A percentile compares a stretch with the other conserved stretches of the same genome.
These are phyloP conservation scores for Crossaster papposus DNA, from an alignment of 53 echinoderm and acorn worm species.

Conservation along the genomic window DNA sequence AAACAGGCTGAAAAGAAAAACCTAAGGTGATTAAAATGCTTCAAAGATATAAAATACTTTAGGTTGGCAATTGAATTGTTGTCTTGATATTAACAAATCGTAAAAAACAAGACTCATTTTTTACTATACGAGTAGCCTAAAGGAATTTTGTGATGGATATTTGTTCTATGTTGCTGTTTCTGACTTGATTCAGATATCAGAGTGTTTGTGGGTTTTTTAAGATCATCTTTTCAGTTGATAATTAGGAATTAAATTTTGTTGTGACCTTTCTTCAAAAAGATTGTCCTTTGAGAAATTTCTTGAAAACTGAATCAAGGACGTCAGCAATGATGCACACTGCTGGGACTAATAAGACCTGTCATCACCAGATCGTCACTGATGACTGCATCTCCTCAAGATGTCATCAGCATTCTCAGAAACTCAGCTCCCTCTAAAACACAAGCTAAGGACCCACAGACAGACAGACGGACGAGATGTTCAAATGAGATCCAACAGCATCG, in stretches of 20 bases:
- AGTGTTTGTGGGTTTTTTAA: not conserved
- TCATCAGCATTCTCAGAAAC: constrained; percentile 14
- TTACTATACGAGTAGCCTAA: no score
- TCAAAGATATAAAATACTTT: no score
- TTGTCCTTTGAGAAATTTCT: not conserved
- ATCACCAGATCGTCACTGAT: not conserved
- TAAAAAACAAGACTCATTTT: no score
- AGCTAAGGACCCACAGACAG: no score
- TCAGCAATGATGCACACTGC: not conserved
- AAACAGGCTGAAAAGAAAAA: not conserved
- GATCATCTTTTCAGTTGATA: not conserved
- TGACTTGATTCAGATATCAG: not conserved
- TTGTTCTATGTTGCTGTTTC: not conserved
- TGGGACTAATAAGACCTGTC: not conserved
- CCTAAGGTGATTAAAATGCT: not conserved
- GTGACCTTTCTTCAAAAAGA: not conserved
- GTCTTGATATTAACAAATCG: no score
- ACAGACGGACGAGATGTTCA: not conserved
- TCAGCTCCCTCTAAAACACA: not conserved
- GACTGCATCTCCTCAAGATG: not conserved
- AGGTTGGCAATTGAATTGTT: no score
- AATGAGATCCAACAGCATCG: not conserved
- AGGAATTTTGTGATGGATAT: not conserved
- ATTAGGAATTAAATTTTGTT: not conserved
- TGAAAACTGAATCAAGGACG: not conserved